Percentiles rank a stretch among this genome's conserved stretches.
Evolutionary conservation across 2,113 vertebrate species (phyloP).

Genomic region (Alouatta palliata): DNA sequence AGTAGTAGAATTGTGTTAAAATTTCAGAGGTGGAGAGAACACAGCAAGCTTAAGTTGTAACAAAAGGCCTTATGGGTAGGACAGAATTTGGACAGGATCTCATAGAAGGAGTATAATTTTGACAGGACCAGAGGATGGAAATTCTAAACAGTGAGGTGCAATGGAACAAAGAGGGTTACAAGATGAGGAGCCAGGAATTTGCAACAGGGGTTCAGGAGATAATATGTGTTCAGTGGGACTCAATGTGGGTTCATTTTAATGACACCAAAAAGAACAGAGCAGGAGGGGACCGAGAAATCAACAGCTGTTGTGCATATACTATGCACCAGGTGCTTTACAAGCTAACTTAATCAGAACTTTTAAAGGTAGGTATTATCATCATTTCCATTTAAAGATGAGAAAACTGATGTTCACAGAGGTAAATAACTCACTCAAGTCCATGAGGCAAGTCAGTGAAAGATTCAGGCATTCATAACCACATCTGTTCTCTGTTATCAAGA

Average conservation of each 20-base stretch:
- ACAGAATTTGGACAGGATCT: background rate
- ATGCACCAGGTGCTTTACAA: background rate
- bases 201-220: background rate
- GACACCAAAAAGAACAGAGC: background rate
- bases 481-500: background rate
- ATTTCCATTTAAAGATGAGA: background rate
- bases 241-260: rapidly evolving
- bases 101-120: background rate
- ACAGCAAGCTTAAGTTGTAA: background rate
- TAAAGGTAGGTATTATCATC: background rate
- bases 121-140: background rate
- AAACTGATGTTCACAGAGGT: background rate
- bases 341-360: background rate
- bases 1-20: background rate
- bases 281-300: background rate
- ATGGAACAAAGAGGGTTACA: background rate
- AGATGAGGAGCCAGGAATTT: background rate
- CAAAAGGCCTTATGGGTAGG: rapidly evolving
- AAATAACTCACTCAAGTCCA: background rate
- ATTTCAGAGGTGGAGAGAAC: background rate
- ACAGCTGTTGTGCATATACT: background rate
- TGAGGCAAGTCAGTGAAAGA: background rate
- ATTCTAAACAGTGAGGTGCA: background rate
- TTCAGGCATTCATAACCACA: background rate
- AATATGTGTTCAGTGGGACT: background rate